Evolutionary conservation across 2,113 vertebrate genomes (phyloP).

Genomic region (Crotalus tigris): DNA sequence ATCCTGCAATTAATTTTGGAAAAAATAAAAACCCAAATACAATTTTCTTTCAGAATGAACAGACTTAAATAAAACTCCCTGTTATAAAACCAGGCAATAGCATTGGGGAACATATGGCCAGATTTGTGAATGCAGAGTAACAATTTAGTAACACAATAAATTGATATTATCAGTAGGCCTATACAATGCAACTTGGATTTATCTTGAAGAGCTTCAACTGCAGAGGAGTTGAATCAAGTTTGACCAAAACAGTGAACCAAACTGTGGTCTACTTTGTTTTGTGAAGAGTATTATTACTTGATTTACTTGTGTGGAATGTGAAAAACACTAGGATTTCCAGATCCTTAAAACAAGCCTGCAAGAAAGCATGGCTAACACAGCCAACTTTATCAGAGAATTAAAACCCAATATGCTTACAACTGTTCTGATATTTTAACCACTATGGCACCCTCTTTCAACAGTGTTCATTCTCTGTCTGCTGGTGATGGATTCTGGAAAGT

Average conservation of each 20-base stretch:
- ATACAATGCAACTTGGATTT: background rate
- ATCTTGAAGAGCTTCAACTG: background rate
- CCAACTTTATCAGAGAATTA: background rate
- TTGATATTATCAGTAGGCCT: background rate
- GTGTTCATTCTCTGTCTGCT: background rate
- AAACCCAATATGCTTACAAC: background rate
- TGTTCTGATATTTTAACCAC: background rate
- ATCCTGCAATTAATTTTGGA: background rate
- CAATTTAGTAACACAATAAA: background rate
- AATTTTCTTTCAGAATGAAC: background rate
- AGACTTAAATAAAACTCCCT: background rate
- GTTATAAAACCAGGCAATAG: background rate
- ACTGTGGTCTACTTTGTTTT: background rate
- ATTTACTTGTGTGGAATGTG: background rate
- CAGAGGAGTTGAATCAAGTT: background rate
- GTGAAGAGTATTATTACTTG: background rate
- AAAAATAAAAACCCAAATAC: background rate
- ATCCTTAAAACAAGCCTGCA: background rate
- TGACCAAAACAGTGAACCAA: background rate
- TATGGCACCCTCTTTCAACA: background rate
- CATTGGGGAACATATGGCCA: background rate
- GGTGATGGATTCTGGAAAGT: background rate
- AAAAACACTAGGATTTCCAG: background rate
- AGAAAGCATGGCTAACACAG: background rate
- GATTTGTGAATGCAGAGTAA: background rate